Percentiles rank a stretch among this genome's conserved stretches.
These are phyloP conservation scores for Oreocharis arfaki DNA, from an alignment of 2,113 vertebrate species.

Conservation along the genomic window DNA sequence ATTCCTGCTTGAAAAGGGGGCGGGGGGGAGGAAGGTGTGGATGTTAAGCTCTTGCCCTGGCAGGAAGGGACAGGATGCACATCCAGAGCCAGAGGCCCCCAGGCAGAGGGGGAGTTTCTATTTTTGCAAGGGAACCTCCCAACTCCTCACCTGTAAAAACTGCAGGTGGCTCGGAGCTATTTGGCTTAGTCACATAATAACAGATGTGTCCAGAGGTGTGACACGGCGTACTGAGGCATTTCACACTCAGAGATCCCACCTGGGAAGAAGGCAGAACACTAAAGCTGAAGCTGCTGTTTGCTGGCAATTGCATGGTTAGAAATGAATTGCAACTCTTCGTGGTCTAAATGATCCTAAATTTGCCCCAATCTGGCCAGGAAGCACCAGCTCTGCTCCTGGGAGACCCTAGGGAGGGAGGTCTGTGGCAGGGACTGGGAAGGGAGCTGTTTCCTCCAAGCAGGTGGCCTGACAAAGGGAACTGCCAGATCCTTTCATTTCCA, in stretches of 20 bases:
- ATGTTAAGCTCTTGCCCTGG: background rate
- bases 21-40: background rate
- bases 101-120: background rate
- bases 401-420: background rate
- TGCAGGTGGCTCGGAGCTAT: slow-evolving; percentile 84
- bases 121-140: background rate
- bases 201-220: slow-evolving; percentile 98
- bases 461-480: slow-evolving; percentile 4
- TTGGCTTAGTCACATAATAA: slow-evolving; percentile 91
- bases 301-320: background rate
- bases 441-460: background rate
- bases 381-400: background rate
- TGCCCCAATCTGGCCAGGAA: background rate
- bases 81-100: background rate
- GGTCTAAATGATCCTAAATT: background rate
- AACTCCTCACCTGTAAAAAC: slow-evolving; percentile 89
- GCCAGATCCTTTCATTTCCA: background rate
- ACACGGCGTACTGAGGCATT: slow-evolving; percentile 93
- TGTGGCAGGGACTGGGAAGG: background rate
- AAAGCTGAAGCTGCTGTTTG: slow-evolving; percentile 15
- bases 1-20: background rate
- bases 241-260: slow-evolving; percentile 90
- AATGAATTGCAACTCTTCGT: background rate
- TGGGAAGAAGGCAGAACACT: slow-evolving; percentile 51
- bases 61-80: background rate